Evolutionary conservation across 2,797 vertebrate genomes (phyloP), one percentile per base, ranked within the genome.

Genomic region (Notoglanidium macrostoma): DNA sequence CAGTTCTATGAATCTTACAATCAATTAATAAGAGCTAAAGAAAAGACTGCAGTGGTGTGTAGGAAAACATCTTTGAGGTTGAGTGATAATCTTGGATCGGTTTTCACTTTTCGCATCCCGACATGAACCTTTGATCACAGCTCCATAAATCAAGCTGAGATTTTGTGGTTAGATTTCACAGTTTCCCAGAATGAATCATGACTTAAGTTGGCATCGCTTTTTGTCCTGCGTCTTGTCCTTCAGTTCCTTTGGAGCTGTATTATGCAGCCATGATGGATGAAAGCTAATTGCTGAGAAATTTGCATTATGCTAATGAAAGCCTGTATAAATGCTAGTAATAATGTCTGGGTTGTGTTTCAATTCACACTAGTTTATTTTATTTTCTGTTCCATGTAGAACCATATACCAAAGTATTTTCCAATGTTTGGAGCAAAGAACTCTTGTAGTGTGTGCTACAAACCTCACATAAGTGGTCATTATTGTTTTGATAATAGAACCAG

Each of bases 101-200:
- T 72, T 76, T 51, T 46, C 35, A 35, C 55, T 17, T 40, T 77
- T 55, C 26, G n/a, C 72, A 70, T 54, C 67, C 49, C 63, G n/a
- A 55, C 32, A 54, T 15, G 17, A 55, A 35, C 23, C 46, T 88
- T 73, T 88, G 55, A 70, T 73, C 74, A 80, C 81, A 21, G 67
- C 44, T 35, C 61, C 55, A 65, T 79, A 89, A 89, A 78, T 85
- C 44, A 81, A 5, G 49, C 57, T 40, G 70, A 63, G 78, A 67
- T 54, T 44, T 40, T 44, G 46, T 44, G 65, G 72, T 49, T 77
- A 44, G n/a, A 68, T 82, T 82, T 83, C 61, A 9, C 17, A 55
- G 32, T 63, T 74, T 68, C 79, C 68, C 68, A 76, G 79, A 83
- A 87, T 74, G 79, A 87, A 32, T 72, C 63, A 61, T 81, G 77